Evolutionary conservation across 2,888 invertebrate species (phyloP), one percentile per base, ranked within the genome.

Genomic region (Perithous albicinctus): DNA sequence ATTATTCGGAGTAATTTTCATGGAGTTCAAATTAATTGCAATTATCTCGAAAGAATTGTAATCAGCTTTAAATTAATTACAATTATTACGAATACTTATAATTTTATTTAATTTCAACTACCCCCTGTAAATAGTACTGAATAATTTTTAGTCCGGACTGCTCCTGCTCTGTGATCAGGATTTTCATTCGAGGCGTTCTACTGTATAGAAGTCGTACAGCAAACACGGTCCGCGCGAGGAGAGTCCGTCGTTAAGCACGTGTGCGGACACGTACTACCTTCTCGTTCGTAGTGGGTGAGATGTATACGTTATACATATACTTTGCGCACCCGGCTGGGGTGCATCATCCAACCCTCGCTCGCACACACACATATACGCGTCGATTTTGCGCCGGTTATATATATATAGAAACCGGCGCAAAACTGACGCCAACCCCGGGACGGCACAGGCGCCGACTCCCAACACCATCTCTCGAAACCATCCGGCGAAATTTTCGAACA

Each of bases 191-290:
- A 18, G 48, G 12, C 0, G 32, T 20, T 2, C 48, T 29, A 67
- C 66, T 67, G 48, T 67, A 67, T 3, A 12, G 77, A 20, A 54
- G 75, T 67, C 43, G 59, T 56, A 29, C 29, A 15, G 29, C 18
- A 1, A 51, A 56, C 56, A 26, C 56, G 56, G 56, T 12, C 15
- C n/a, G 56, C 29, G 74, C 26, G 51, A 56, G 43, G 51, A 56
- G 43, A 64, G 51, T 80, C 83, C 83, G 83, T 84, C 83, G 83
- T 84, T 85, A 85, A 82, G 84, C 87, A 87, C 85, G 87, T 87
- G 86, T 87, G 74, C 72, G 77, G 78, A 56, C 79, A 48, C 51
- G 51, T 29, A 63, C 48, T 43, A 12, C 43, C 48, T 35, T n/a
- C 69, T 5, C 46, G 51, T 18, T 32, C 35, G 46, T 72, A 43